Conservation (phyloP, 2,888 invertebrate species). For the Morpho helenor region DNA sequence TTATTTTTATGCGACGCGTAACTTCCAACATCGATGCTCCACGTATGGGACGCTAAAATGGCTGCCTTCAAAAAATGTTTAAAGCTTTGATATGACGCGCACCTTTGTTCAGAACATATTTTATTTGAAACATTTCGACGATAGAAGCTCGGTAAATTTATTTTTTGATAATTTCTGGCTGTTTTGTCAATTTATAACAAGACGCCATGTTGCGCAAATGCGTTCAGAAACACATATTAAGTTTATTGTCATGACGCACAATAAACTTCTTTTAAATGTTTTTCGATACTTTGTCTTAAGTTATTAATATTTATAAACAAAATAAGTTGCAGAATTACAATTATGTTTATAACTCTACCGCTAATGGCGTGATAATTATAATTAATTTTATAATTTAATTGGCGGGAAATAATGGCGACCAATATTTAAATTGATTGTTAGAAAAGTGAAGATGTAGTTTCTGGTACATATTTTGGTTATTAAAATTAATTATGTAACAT, state of each 20-base stretch:
- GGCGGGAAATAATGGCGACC: neutral
- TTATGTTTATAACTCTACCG: no score
- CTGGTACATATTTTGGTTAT: no score
- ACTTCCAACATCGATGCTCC: constrained; percentile 37
- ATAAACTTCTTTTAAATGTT: neutral
- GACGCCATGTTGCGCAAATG: constrained; percentile 32
- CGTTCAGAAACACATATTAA: constrained; percentile 28
- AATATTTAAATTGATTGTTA: no score
- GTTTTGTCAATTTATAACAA: constrained; percentile 27
- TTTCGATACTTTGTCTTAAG: no score
- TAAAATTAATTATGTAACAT: no score
- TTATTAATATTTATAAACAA: no score
- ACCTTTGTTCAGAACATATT: constrained; percentile 36
- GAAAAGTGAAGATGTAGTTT: no score
- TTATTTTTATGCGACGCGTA: constrained; percentile 53
- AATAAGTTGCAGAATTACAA: no score
- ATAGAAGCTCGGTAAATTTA: constrained; percentile 26
- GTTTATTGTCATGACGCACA: constrained; percentile 12
- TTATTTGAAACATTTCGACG: constrained; percentile 41
- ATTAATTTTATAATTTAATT: neutral
- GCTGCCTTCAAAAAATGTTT: constrained; percentile 29
- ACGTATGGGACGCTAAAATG: constrained; percentile 45
- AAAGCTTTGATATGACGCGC: constrained; percentile 36
- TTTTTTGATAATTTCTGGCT: constrained; percentile 26
- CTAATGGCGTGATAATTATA: no score